A percentile compares a stretch with the other conserved stretches of the same genome.
Evolutionary conservation across 1,140 invertebrate species (phyloP).

Genomic region (Lepidurus apus): DNA sequence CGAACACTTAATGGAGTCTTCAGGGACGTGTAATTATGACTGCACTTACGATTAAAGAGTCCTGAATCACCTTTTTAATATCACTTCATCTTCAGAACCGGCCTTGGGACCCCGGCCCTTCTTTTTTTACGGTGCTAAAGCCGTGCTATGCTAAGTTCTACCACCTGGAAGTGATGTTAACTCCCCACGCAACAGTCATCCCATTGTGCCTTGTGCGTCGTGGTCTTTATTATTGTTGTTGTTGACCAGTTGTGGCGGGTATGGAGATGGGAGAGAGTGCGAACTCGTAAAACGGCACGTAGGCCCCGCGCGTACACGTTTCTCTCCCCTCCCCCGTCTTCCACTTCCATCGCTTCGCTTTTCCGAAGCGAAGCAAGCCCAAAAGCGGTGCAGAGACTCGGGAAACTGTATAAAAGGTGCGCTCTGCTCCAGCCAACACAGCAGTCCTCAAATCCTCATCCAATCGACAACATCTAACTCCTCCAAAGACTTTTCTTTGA

Average conservation of each 20-base stretch:
- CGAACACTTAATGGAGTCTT: too few species aligned
- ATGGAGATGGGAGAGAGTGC: slow-evolving; percentile 17
- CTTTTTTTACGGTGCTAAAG: too few species aligned
- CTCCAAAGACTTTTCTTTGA: background rate
- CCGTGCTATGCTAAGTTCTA: background rate
- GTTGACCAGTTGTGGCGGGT: background rate
- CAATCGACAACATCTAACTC: background rate
- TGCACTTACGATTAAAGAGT: too few species aligned
- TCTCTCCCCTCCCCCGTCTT: background rate
- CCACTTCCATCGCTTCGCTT: background rate
- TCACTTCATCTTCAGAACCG: too few species aligned
- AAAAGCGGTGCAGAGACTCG: background rate
- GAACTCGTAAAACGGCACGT: background rate
- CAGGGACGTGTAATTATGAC: too few species aligned
- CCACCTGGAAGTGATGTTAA: background rate
- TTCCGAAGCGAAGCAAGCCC: too few species aligned
- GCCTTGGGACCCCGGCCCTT: too few species aligned
- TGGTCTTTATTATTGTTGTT: background rate
- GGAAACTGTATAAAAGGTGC: background rate
- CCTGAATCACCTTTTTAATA: too few species aligned
- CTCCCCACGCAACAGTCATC: background rate
- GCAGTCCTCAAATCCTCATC: background rate
- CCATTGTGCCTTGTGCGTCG: background rate
- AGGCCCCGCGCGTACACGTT: background rate
- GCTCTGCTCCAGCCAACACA: background rate